A percentile compares a stretch with the other conserved stretches of the same genome.
Evolutionary conservation across 2,113 vertebrate species (phyloP).

Genomic region (Ceyx margarethae): DNA sequence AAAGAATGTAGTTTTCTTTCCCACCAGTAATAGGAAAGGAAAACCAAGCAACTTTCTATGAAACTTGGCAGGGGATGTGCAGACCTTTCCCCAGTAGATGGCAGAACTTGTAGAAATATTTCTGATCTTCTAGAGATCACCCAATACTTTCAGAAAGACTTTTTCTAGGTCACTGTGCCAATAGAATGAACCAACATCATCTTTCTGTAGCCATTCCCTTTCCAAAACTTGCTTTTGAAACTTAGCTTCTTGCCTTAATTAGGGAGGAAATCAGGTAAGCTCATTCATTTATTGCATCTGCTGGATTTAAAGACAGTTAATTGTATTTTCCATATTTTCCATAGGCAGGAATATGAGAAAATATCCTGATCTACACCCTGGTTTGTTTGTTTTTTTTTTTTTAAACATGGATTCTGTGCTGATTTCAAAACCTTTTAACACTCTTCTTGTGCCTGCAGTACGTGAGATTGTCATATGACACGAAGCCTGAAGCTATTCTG

Average conservation of each 20-base stretch:
- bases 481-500: slow-evolving; percentile 91
- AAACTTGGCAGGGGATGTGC: background rate
- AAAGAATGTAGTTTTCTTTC: background rate
- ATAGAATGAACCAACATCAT: background rate
- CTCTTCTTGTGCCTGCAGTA: slow-evolving; percentile 78
- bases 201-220: background rate
- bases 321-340: background rate
- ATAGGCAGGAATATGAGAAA: background rate
- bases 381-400: background rate
- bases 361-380: background rate
- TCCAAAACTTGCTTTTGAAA: background rate
- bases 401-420: background rate
- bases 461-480: slow-evolving; percentile 90
- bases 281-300: background rate
- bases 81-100: background rate
- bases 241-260: background rate
- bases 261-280: background rate
- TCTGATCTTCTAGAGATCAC: background rate
- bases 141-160: background rate
- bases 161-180: background rate
- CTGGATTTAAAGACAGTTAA: background rate
- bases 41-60: background rate
- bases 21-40: background rate
- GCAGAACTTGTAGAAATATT: background rate
- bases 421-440: background rate